A percentile compares a stretch with the other conserved stretches of the same genome.
Evolutionary conservation across 2,888 invertebrate genomes (phyloP).

Genomic region (Chesias legatella): DNA sequence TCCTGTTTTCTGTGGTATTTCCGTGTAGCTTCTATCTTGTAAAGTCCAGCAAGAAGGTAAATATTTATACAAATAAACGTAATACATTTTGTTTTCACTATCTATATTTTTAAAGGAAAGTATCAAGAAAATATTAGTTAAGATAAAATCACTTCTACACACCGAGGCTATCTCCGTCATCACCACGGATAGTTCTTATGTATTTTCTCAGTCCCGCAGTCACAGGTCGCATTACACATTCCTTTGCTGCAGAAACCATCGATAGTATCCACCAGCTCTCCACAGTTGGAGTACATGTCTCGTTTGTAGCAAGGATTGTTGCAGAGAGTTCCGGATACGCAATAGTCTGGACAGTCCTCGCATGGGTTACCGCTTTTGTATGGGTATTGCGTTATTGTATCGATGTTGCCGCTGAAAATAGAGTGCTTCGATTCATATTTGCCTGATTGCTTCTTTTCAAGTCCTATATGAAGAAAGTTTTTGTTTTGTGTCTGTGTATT

Average conservation of each 20-base stretch:
- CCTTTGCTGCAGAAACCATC: conserved; percentile 64
- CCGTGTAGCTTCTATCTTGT: too few relatives aligned
- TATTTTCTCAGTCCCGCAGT: conserved; percentile 80
- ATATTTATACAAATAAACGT: too few relatives aligned
- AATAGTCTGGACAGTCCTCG: conserved; percentile 82
- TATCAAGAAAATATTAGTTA: not conserved
- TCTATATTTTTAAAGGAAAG: too few relatives aligned
- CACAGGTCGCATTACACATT: conserved; percentile 87
- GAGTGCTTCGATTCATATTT: not conserved
- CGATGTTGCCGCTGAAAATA: conserved; percentile 84
- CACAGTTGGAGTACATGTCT: conserved; percentile 87
- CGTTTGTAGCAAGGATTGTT: conserved; percentile 85
- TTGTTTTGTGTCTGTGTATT: too few relatives aligned
- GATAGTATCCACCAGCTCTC: conserved; percentile 73
- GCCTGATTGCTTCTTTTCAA: too few relatives aligned
- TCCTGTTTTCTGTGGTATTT: too few relatives aligned
- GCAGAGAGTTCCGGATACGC: conserved; percentile 84
- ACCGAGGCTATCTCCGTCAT: conserved; percentile 5
- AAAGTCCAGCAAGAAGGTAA: too few relatives aligned
- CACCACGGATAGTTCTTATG: conserved; percentile 54
- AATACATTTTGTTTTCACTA: too few relatives aligned
- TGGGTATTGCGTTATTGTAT: conserved; percentile 82
- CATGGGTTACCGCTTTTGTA: conserved; percentile 85
- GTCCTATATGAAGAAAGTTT: too few relatives aligned
- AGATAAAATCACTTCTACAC: not conserved